Base-by-base conservation (phyloP, 2,888 invertebrate species). In the Tillus elongatus region DNA sequence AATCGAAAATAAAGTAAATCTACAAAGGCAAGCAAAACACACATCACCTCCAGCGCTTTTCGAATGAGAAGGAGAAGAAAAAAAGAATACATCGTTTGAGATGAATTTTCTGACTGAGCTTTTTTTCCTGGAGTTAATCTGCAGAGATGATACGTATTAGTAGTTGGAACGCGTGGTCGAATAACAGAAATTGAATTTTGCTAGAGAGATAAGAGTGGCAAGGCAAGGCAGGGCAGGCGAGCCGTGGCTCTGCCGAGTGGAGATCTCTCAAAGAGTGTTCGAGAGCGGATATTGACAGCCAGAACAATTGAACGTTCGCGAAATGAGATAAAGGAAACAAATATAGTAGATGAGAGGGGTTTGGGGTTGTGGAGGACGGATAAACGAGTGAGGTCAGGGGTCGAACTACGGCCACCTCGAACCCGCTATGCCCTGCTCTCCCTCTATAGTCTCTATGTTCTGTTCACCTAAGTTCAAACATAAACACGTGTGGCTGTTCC, bases 271-370 rank as follows among this genome's bases (percentile, higher is more conserved):
- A 54, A 54, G 51, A 53, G 49, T 47, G 40, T 49, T 50, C 48
- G 46, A 45, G 46, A 50, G 44, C 58, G 60, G 58, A 58, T 60
- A 62, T 63, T 61, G 60, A 63, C 60, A 57, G 54, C 49, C 49
- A 53, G 55, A 70, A 72, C 72, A 73, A 72, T 72, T 71, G 70
- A 69, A 53, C 52, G 54, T 51, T 49, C 48, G 50, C 53, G 51
- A 57, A 57, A 58, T 57, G 56, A 59, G 58, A 60, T 57, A 57
- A 60, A 67, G 68, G 70, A 68, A 66, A 69, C 66, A 70, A 71
- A 71, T 70, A 66, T 46, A 49, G 48, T 42, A 40, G 44, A 46
- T 40, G 42, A 40, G 39, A 42, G 37, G 15, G 27, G 35, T 16
- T 13, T 34, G 29, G 40, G 36, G 12, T 37, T 35, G 15, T 33